Evolutionary conservation across 2,113 vertebrate species (phyloP).

Genomic region (Catharus bicknelli): DNA sequence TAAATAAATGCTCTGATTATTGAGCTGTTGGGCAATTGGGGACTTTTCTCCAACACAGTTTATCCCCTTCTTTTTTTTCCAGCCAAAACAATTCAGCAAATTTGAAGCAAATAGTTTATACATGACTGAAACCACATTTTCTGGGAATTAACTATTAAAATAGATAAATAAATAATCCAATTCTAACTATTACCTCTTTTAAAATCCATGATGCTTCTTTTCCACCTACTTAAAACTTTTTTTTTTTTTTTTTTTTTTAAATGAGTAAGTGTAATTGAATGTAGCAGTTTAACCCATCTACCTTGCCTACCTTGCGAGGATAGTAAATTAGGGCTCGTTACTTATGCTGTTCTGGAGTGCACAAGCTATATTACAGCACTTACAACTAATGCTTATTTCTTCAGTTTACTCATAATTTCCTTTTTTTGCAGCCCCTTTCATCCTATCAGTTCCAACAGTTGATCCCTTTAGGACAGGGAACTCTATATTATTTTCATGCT

Average conservation of each 20-base stretch:
- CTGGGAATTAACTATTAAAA: neutral
- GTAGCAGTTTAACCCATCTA: neutral
- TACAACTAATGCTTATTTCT: neutral
- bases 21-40: neutral
- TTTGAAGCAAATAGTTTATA: conserved; percentile 48
- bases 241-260: neutral
- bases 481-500: neutral
- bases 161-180: neutral
- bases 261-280: neutral
- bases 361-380: neutral
- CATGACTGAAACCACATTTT: conserved; percentile 41
- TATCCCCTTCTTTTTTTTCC: conserved; percentile 1
- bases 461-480: neutral
- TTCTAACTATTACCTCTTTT: neutral
- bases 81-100: conserved; percentile 35
- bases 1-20: neutral
- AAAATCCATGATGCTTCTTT: neutral
- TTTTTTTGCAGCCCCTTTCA: neutral
- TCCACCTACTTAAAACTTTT: neutral
- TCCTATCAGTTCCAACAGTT: neutral
- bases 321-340: neutral
- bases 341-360: neutral
- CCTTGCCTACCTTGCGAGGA: neutral
- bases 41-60: conserved; percentile 7
- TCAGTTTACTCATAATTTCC: neutral